A percentile compares a stretch with the other conserved stretches of the same genome.
phyloP scores from a whole-genome alignment of 2,888 invertebrate genomes.

The Lochmaea crataegi region DNA sequence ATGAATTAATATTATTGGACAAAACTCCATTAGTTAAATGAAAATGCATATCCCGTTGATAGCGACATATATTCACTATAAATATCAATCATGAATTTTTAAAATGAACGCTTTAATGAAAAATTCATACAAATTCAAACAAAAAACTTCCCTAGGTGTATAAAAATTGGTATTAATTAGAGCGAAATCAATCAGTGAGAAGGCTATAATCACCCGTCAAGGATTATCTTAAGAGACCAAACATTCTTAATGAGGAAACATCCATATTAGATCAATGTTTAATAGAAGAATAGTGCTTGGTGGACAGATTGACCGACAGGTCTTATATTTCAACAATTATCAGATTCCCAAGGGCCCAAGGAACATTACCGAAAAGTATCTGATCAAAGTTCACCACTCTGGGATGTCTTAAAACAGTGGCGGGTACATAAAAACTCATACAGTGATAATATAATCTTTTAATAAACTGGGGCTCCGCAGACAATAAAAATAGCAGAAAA shows the following conservation, averaged over 20 bases:
- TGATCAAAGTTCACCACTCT: constrained; percentile 43
- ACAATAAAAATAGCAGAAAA: no score
- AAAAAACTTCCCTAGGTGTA: no score
- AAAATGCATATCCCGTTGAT: constrained; percentile 17
- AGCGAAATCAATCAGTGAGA: not conserved
- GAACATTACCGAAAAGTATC: constrained; percentile 52
- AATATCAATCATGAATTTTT: constrained; percentile 8
- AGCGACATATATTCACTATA: constrained; percentile 1
- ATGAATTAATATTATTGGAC: constrained; percentile 22
- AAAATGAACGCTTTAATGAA: not conserved
- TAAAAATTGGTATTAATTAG: no score
- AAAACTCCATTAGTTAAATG: constrained; percentile 22
- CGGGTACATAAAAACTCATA: not conserved
- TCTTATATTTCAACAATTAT: constrained; percentile 64
- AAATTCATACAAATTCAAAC: not conserved
- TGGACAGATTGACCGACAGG: constrained; percentile 60
- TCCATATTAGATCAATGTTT: constrained; percentile 56
- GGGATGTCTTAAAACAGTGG: constrained; percentile 57
- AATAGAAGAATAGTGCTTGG: constrained; percentile 51
- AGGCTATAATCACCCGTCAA: constrained; percentile 35
- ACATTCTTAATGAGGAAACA: constrained; percentile 52
- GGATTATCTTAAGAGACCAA: constrained; percentile 43
- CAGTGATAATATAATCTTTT: not conserved
- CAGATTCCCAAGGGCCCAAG: constrained; percentile 57
- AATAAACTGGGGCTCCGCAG: no score